Percentiles rank a stretch among this genome's conserved stretches.
Evolutionary conservation across 2,797 vertebrate species (phyloP).

Genomic region (Gila robusta): DNA sequence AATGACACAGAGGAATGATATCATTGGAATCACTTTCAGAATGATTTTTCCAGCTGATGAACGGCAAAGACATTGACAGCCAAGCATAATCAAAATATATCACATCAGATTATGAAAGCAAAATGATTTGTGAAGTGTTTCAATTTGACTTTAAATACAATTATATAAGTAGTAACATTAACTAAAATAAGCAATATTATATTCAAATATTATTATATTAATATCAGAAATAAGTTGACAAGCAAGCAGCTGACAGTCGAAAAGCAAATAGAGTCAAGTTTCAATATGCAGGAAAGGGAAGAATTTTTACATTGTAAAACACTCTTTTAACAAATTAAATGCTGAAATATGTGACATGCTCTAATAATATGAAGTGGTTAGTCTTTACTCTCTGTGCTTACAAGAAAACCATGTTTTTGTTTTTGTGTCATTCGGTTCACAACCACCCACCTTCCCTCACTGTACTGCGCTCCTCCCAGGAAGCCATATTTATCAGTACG

Average conservation of each 20-base stretch:
- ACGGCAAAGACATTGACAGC: background rate
- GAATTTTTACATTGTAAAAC: background rate
- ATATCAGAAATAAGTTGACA: background rate
- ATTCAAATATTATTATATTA: background rate
- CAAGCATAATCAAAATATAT: background rate
- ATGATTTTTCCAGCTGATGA: background rate
- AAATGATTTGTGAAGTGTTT: background rate
- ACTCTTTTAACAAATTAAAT: background rate
- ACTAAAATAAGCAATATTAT: background rate
- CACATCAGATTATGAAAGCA: background rate
- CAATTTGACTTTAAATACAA: background rate
- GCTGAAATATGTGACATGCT: background rate
- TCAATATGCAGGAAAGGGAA: background rate
- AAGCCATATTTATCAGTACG: conserved; percentile 94
- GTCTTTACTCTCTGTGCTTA: background rate
- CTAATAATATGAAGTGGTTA: background rate
- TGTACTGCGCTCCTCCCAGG: conserved; percentile 88
- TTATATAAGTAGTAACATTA: background rate
- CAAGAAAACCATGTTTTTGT: background rate
- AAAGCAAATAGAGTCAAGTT: background rate
- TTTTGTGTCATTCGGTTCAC: background rate
- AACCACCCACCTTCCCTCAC: conserved; percentile 74
- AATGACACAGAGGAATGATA: background rate
- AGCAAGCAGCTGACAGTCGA: background rate
- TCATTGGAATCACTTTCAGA: background rate